A percentile compares a stretch with the other conserved stretches of the same genome.
These are phyloP conservation scores for Forficula auricularia DNA, from an alignment of 1,140 invertebrate genomes.

Conservation along the genomic window DNA sequence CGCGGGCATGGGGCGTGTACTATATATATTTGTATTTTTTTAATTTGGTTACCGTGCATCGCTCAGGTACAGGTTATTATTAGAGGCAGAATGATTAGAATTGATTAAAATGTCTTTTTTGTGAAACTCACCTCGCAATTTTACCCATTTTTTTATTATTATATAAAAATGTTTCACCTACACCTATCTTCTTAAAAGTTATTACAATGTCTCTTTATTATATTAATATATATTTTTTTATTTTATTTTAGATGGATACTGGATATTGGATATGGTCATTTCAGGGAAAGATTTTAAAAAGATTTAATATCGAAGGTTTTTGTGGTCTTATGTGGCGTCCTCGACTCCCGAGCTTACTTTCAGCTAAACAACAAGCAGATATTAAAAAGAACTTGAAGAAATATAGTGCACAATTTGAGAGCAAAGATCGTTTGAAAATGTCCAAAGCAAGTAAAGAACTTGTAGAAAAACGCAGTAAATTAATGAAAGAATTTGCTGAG, in stretches of 20 bases:
- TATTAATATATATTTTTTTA: too few relatives aligned
- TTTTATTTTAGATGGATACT: slow-evolving; percentile 53
- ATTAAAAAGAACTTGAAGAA: slow-evolving; percentile 98
- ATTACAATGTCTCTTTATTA: too few relatives aligned
- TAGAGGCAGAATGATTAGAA: too few relatives aligned
- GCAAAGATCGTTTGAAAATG: slow-evolving; percentile 81
- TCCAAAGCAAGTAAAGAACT: slow-evolving; percentile 92
- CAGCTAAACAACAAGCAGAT: slow-evolving; percentile 68
- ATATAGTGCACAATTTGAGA: slow-evolving; percentile 88
- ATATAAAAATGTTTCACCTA: too few relatives aligned
- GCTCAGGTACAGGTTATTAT: too few relatives aligned
- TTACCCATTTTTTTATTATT: too few relatives aligned
- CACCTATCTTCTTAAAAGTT: too few relatives aligned
- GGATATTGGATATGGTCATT: slow-evolving; percentile 96
- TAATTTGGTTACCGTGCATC: too few relatives aligned
- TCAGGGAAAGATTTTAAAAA: slow-evolving; percentile 68
- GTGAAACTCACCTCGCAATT: too few relatives aligned
- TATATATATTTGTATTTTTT: too few relatives aligned
- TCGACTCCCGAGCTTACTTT: slow-evolving; percentile 68
- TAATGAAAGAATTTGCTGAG: slow-evolving; percentile 76
- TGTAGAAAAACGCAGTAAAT: slow-evolving; percentile 76
- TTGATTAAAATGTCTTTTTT: too few relatives aligned
- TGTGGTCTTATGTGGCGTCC: slow-evolving; percentile 94
- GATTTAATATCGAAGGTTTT: slow-evolving; percentile 78
- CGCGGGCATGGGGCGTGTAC: too few relatives aligned